phyloP scores from a whole-genome alignment of 2,888 invertebrate genomes.

The Chironomus riparius region DNA sequence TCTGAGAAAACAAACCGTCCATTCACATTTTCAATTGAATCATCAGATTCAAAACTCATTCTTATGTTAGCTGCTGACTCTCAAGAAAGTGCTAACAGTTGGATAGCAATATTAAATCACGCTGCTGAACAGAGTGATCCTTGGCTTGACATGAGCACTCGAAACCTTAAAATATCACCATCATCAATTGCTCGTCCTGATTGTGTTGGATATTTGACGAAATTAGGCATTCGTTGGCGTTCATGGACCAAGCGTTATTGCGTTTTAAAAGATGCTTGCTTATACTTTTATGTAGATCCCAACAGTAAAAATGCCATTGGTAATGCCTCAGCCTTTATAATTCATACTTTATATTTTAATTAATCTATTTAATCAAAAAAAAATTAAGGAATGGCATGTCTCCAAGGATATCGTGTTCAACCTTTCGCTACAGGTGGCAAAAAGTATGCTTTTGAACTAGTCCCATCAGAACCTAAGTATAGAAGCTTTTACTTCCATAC shows the following conservation, averaged over 20 bases:
- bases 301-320: slow-evolving; percentile 83
- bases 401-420: slow-evolving; percentile 90
- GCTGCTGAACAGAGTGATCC: slow-evolving; percentile 63
- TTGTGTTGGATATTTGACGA: slow-evolving; percentile 86
- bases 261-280: slow-evolving; percentile 87
- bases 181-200: slow-evolving; percentile 73
- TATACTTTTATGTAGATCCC: slow-evolving; percentile 86
- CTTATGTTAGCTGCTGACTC: slow-evolving; percentile 74
- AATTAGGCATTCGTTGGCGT: slow-evolving; percentile 75
- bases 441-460: slow-evolving; percentile 83
- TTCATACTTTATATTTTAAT: too few species aligned
- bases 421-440: slow-evolving; percentile 70
- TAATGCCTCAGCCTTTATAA: too few species aligned
- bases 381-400: slow-evolving; percentile 85
- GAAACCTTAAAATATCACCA: slow-evolving; percentile 73
- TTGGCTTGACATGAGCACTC: slow-evolving; percentile 67
- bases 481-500: slow-evolving; percentile 87
- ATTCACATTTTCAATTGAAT: slow-evolving; percentile 61
- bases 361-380: too few species aligned
- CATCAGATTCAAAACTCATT: slow-evolving; percentile 55
- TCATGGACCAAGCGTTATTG: slow-evolving; percentile 89
- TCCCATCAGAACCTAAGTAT: slow-evolving; percentile 78
- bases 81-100: slow-evolving; percentile 60
- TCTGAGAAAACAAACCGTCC: slow-evolving; percentile 54
- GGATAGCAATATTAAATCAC: slow-evolving; percentile 68